phyloP scores from a whole-genome alignment of 2,797 vertebrate genomes.

The Oceanodroma leucorhoa region DNA sequence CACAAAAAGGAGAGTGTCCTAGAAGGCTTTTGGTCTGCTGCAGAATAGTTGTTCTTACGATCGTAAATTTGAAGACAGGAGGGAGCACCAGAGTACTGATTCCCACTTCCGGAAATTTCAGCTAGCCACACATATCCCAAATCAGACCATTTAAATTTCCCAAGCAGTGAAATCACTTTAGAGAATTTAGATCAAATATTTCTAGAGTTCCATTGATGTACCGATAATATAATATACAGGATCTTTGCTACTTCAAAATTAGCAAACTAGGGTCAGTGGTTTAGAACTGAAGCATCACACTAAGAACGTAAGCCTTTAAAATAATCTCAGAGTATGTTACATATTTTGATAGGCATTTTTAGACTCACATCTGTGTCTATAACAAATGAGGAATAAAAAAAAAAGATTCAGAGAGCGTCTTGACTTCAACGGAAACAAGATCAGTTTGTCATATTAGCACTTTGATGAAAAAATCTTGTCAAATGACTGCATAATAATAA shows the following conservation, averaged over 20 bases:
- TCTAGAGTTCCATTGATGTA: not conserved
- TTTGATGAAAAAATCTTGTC: not conserved
- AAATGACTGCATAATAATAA: not conserved
- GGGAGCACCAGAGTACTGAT: not conserved
- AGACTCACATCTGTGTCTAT: not conserved
- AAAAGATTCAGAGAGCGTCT: not conserved
- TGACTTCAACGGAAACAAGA: not conserved
- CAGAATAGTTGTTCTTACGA: not conserved
- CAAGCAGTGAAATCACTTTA: not conserved
- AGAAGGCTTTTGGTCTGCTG: not conserved
- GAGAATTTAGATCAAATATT: not conserved
- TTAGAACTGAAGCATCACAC: not conserved
- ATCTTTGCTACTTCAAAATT: not conserved
- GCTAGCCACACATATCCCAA: not conserved
- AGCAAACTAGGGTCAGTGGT: not conserved
- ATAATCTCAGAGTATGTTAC: fast-evolving
- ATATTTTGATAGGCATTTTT: not conserved
- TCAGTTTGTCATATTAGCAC: not conserved
- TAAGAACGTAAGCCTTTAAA: not conserved
- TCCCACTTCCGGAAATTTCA: not conserved
- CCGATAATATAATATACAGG: not conserved
- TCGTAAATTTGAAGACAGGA: not conserved
- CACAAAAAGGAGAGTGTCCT: not conserved
- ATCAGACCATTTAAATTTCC: not conserved
- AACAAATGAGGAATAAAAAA: not conserved